Percentiles rank a stretch among this genome's conserved stretches.
These are phyloP conservation scores for Hemicrepidius hirtus DNA, from an alignment of 2,888 invertebrate genomes.

Conservation along the genomic window DNA sequence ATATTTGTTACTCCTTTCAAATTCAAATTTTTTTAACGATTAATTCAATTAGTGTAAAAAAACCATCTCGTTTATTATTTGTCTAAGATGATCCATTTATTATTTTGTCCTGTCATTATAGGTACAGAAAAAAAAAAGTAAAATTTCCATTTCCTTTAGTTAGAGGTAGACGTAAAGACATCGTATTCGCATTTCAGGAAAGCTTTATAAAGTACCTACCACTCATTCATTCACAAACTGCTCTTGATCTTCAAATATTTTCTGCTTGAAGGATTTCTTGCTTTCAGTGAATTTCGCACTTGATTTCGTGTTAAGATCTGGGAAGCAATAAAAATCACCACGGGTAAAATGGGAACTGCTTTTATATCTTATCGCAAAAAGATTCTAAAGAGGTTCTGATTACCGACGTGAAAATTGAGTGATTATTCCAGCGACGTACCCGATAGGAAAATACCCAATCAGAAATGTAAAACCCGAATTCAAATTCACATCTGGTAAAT, in stretches of 20 bases:
- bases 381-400: not conserved
- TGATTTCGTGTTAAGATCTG: constrained; percentile 14
- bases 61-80: too few relatives aligned
- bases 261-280: not conserved
- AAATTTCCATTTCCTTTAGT: too few relatives aligned
- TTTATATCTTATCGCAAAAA: not conserved
- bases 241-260: constrained; percentile 10
- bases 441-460: constrained; percentile 4
- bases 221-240: constrained; percentile 1
- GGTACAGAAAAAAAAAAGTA: too few relatives aligned
- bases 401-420: not conserved
- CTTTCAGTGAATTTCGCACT: constrained; percentile 7
- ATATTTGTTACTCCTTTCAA: too few relatives aligned
- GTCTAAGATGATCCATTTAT: too few relatives aligned
- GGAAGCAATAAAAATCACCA: constrained; percentile 8
- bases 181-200: not conserved
- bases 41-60: too few relatives aligned
- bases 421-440: not conserved
- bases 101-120: too few relatives aligned
- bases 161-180: too few relatives aligned
- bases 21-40: too few relatives aligned
- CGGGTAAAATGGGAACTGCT: constrained; percentile 6
- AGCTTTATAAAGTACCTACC: constrained; percentile 12
- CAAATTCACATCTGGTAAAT: not conserved
- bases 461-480: not conserved